Percentiles rank a stretch among this genome's conserved stretches.
Conservation (phyloP, 2,797 vertebrate species). For the Rhynchotus rufescens region DNA sequence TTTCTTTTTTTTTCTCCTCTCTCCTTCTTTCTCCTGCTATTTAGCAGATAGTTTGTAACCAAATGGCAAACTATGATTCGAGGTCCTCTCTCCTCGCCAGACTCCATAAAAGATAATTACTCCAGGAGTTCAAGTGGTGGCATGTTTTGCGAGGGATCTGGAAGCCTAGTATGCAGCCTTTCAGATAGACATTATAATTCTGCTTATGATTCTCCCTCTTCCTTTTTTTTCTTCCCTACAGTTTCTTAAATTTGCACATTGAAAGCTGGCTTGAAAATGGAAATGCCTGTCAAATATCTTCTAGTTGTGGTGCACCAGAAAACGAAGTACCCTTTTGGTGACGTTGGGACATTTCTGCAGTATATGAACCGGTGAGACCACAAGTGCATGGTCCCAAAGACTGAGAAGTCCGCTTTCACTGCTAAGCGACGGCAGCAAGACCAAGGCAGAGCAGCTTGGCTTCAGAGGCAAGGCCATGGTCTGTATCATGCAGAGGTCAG, state of each 20-base stretch:
- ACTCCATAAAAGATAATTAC: conserved; percentile 73
- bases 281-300: not conserved
- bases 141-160: conserved; percentile 59
- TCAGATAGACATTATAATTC: conserved; percentile 31
- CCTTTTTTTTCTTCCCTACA: not conserved
- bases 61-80: conserved; percentile 58
- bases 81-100: conserved; percentile 51
- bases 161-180: conserved; percentile 56
- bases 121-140: conserved; percentile 64
- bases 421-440: rapidly evolving
- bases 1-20: no score
- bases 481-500: not conserved
- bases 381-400: not conserved
- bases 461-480: not conserved
- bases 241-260: not conserved
- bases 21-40: conserved; percentile 34
- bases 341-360: not conserved
- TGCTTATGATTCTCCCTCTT: not conserved
- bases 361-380: not conserved
- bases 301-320: rapidly evolving
- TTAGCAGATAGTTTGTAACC: conserved; percentile 57
- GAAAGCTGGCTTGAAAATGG: conserved; percentile 20
- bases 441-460: not conserved
- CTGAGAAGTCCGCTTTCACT: not conserved
- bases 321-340: not conserved